Base-by-base conservation (phyloP, 2,113 vertebrate species). In the Actinemys pallida region DNA sequence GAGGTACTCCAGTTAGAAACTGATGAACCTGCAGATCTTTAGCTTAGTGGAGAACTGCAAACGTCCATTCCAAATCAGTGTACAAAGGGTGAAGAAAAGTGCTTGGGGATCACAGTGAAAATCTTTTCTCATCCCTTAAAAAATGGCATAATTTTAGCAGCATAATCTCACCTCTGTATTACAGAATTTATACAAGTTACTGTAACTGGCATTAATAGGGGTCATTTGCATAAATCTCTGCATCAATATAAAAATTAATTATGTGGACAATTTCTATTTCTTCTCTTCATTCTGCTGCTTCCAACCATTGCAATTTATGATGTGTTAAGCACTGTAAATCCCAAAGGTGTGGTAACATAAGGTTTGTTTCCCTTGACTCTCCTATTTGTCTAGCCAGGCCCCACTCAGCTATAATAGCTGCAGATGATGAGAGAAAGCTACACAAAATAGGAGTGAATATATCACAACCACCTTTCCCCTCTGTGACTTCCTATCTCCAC, bases 191-290 rank as follows among this genome's bases (percentile, higher is more conserved):
- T 76, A 45, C 22, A 13, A 47, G 20, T 65, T 19, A 13, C 31
- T 5, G 42, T 81, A n/a, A 78, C 75, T 76, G 24, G 47, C 47
- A 85, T 1, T 83, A 31, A 52, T 27, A 3, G 87, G 45, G 79
- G 31, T 42, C 69, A 89, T 90, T 31, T 50, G 62, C 47, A 90
- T 91, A 88, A 79, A 82, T 78, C 75, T 93, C 24, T 75, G 57
- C 57, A 87, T 39, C 81, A 20, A 53, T 54, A 47, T 3, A 78
- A 93, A 92, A 94, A 90, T 79, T 93, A 92, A n/a, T 29, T 92
- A 10, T 83, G 81, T 79, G 31, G 45, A 54, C 50, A 81, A 54
- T 88, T 84, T 91, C 3, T 84, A 1, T 1, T 78, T 79, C 83
- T 86, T 56, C 31, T 88, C 39, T 87, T 91, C 49, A 53, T 90